A percentile compares a stretch with the other conserved stretches of the same genome.
Evolutionary conservation across 2,797 vertebrate genomes (phyloP).

Genomic region (Darevskia nairensis): DNA sequence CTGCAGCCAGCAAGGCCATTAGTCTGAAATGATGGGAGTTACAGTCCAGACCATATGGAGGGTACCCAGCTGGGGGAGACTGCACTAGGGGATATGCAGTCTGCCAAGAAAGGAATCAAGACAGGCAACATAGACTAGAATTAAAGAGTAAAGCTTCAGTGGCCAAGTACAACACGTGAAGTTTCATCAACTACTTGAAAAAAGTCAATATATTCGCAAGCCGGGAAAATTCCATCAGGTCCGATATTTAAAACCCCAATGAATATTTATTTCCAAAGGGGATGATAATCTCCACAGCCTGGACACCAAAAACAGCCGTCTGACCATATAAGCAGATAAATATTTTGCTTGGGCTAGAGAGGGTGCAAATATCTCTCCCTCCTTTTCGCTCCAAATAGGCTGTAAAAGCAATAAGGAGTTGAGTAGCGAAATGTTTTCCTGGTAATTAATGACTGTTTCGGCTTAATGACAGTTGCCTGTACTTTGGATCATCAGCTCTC

Average conservation of each 20-base stretch:
- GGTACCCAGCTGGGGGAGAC: neutral
- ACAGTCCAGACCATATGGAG: too few relatives aligned
- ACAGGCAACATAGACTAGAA: neutral
- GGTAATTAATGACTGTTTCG: conserved; percentile 38
- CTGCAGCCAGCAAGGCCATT: neutral
- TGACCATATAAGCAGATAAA: conserved; percentile 10
- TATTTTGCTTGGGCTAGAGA: conserved; percentile 1
- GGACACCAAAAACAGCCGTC: neutral
- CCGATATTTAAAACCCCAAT: neutral
- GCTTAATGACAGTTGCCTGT: conserved; percentile 26
- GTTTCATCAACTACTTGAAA: neutral
- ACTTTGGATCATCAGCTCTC: conserved; percentile 20
- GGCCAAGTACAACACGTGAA: neutral
- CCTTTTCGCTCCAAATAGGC: neutral
- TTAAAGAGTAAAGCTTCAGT: neutral
- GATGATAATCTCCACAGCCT: neutral
- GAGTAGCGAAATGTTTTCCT: neutral
- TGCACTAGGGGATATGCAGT: neutral
- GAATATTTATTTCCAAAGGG: conserved; percentile 3
- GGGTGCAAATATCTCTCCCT: conserved; percentile 5
- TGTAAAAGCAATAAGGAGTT: neutral
- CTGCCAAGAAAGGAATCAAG: neutral
- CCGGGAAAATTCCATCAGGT: neutral
- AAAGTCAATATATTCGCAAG: neutral
- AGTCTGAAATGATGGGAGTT: neutral